phyloP scores from a whole-genome alignment of 2,113 vertebrate genomes.

The Elephas maximus region DNA sequence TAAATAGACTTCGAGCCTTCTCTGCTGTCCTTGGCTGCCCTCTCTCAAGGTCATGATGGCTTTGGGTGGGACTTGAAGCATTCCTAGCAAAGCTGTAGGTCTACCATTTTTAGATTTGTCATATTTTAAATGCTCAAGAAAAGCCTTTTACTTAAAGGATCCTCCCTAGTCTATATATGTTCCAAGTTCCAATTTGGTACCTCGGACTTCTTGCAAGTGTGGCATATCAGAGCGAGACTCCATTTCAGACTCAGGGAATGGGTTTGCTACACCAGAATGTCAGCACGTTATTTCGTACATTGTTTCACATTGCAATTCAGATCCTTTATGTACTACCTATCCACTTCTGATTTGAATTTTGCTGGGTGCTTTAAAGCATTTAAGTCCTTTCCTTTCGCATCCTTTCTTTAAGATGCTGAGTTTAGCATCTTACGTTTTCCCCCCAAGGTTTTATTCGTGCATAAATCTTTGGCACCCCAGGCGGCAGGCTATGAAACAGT shows the following conservation, averaged over 20 bases:
- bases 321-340: constrained; percentile 41
- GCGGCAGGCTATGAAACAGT: constrained; percentile 73
- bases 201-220: background rate
- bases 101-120: background rate
- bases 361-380: constrained; percentile 64
- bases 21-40: background rate
- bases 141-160: constrained; percentile 8
- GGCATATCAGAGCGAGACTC: background rate
- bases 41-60: background rate
- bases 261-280: background rate
- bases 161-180: background rate
- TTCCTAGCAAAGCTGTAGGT: background rate
- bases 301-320: constrained; percentile 36
- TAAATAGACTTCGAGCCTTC: background rate
- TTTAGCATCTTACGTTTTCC: constrained; percentile 66
- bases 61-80: background rate
- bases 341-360: constrained; percentile 65
- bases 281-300: background rate
- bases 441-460: constrained; percentile 54
- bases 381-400: constrained; percentile 57
- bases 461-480: constrained; percentile 72
- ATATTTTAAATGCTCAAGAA: constrained; percentile 16
- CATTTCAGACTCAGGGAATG: background rate
- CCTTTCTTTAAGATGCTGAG: constrained; percentile 76
- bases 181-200: background rate